Conservation (phyloP, 2,888 invertebrate genomes). For the Heliconius ethilla region DNA sequence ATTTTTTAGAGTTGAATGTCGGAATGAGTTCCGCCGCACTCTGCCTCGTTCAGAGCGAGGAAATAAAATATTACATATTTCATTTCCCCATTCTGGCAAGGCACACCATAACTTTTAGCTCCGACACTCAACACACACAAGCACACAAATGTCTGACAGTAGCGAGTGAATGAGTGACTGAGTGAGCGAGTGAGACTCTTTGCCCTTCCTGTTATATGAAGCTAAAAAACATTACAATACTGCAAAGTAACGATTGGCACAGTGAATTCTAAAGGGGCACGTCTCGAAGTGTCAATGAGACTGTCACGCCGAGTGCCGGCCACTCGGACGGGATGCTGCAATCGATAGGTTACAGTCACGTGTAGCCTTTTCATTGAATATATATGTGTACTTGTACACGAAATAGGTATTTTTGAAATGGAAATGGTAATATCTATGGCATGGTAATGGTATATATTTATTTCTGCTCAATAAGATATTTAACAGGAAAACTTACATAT, state of each 20-base stretch:
- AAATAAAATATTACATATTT: constrained; percentile 5
- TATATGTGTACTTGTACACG: background rate
- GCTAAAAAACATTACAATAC: constrained; percentile 2
- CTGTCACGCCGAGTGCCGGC: constrained; percentile 32
- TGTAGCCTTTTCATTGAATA: constrained; percentile 3
- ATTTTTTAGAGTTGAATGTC: no score
- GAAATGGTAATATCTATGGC: no score
- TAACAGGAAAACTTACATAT: no score
- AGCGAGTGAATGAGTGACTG: no score
- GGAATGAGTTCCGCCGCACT: no score
- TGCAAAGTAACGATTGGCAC: constrained; percentile 24
- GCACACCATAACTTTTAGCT: no score
- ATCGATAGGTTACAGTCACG: constrained; percentile 21
- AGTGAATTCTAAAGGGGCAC: constrained; percentile 27
- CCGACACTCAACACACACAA: no score
- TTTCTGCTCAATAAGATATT: no score
- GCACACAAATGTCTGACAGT: no score
- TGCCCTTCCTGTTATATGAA: background rate
- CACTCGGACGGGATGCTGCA: constrained; percentile 31
- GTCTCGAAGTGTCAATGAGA: constrained; percentile 42
- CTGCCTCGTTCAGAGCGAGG: background rate
- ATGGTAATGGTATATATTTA: no score
- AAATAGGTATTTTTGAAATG: no score
- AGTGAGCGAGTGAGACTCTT: background rate
- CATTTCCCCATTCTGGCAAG: background rate